Evolutionary conservation across 2,113 vertebrate genomes (phyloP).

Genomic region (Nothocercus julius): DNA sequence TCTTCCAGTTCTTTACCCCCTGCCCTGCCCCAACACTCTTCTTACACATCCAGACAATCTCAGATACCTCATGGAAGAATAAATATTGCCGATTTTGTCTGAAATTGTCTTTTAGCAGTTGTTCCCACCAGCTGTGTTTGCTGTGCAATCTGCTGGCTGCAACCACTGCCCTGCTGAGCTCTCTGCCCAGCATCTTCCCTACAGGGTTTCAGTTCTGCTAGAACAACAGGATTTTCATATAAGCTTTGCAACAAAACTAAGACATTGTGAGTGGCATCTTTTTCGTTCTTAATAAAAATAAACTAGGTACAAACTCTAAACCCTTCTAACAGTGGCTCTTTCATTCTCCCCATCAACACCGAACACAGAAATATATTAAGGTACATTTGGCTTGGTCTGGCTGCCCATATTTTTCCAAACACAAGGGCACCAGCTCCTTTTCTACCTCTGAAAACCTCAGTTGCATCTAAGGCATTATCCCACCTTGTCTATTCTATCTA

Average conservation of each 20-base stretch:
- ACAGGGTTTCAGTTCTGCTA: neutral
- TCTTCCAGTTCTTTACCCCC: neutral
- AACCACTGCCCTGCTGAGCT: neutral
- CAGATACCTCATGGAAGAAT: neutral
- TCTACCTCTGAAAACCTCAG: neutral
- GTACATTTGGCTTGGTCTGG: neutral
- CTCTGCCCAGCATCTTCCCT: neutral
- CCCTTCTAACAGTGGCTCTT: neutral
- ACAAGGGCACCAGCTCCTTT: neutral
- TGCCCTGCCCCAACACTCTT: neutral
- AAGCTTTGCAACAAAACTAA: neutral
- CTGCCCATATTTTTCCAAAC: neutral
- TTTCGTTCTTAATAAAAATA: neutral
- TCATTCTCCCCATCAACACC: neutral
- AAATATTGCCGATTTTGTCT: constrained; percentile 6
- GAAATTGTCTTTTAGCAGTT: constrained; percentile 35
- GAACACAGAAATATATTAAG: neutral
- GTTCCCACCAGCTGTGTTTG: constrained; percentile 17
- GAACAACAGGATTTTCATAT: neutral
- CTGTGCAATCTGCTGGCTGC: constrained; percentile 12
- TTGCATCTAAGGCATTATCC: neutral
- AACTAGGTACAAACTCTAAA: neutral
- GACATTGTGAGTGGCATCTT: neutral
- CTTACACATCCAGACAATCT: neutral
- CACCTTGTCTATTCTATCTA: neutral